Conservation (phyloP, 2,113 vertebrate genomes). For the Callocephalon fimbriatum region DNA sequence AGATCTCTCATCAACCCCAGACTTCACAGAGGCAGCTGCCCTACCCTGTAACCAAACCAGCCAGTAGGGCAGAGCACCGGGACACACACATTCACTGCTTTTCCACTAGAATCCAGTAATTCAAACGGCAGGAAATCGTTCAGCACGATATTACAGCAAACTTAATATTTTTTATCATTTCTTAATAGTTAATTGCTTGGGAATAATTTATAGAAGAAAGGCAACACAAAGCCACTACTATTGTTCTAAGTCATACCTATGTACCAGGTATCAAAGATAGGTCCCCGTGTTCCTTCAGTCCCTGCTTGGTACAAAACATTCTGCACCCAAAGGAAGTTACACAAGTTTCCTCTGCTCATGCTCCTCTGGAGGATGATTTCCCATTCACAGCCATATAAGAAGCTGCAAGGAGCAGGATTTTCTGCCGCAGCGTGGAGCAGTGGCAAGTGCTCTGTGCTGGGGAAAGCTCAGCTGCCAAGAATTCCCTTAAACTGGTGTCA, state of each 20-base stretch:
- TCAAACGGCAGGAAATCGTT: background rate
- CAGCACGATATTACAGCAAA: background rate
- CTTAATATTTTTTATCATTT: background rate
- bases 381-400: rapidly evolving
- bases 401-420: background rate
- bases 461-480: background rate
- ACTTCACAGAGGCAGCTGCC: background rate
- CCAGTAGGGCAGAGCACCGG: background rate
- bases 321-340: background rate
- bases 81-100: rapidly evolving
- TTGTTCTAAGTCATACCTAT: background rate
- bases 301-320: background rate
- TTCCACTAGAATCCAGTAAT: background rate
- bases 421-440: background rate
- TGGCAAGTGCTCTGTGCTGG: background rate
- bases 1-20: background rate
- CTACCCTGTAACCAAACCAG: background rate
- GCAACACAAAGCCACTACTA: background rate
- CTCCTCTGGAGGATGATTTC: background rate
- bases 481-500: background rate
- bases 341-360: background rate
- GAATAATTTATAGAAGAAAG: background rate
- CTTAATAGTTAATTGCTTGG: background rate
- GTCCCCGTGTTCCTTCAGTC: rapidly evolving
- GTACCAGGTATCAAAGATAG: background rate